Conservation (phyloP, 2,113 vertebrate genomes). For the Maccullochella peelii region DNA sequence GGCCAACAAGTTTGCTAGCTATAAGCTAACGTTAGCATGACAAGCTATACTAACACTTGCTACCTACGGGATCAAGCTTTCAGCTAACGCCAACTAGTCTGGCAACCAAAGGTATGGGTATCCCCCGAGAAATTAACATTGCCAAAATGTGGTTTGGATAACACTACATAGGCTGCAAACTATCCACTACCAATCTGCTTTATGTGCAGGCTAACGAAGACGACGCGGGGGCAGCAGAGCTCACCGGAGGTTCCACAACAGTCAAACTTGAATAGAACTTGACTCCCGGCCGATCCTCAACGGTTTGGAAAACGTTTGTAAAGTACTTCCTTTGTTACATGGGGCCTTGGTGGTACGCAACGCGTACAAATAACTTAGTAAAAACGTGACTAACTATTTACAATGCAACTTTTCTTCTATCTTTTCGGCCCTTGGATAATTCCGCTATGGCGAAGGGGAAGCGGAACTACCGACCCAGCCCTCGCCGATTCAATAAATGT, state of each 20-base stretch:
- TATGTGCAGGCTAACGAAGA: constrained; percentile 48
- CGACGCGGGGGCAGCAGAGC: constrained; percentile 51
- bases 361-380: constrained; percentile 15
- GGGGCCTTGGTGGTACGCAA: not conserved
- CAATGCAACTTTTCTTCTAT: constrained; percentile 68
- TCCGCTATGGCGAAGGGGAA: constrained; percentile 82
- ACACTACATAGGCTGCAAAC: not conserved
- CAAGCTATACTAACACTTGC: constrained; percentile 29
- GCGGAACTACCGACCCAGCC: constrained; percentile 84
- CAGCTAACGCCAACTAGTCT: constrained; percentile 5
- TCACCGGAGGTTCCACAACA: constrained; percentile 74
- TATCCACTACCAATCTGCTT: constrained; percentile 4
- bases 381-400: constrained; percentile 62
- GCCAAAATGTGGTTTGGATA: not conserved
- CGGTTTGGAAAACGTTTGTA: constrained; percentile 12
- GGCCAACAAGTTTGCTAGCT: constrained; percentile 71
- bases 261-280: constrained; percentile 65
- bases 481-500: constrained; percentile 46
- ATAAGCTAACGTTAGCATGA: constrained; percentile 66
- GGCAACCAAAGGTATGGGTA: not conserved
- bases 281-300: constrained; percentile 42
- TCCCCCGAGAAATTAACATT: not conserved
- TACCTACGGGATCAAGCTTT: not conserved
- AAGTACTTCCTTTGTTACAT: constrained; percentile 23
- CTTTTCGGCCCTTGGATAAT: constrained; percentile 70